Evolutionary conservation across 92 coral and sea anemone species (phyloP).

Genomic region (Umimayanthus kanabou): DNA sequence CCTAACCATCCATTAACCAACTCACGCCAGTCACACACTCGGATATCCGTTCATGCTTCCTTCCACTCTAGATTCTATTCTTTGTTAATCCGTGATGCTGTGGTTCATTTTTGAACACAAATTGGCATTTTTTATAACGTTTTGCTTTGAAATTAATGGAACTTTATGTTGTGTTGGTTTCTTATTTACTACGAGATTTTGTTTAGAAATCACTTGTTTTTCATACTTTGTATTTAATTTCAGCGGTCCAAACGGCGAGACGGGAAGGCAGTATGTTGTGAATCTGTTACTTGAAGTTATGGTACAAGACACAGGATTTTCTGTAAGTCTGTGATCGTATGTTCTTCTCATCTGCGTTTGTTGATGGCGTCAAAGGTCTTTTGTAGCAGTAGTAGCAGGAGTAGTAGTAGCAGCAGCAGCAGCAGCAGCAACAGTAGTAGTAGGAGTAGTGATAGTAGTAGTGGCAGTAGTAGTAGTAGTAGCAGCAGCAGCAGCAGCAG

Average conservation of each 20-base stretch:
- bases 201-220: not conserved
- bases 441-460: too few relatives aligned
- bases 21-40: not conserved
- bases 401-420: not conserved
- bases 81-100: not conserved
- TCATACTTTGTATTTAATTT: not conserved
- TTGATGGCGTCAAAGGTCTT: not conserved
- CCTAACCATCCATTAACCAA: not conserved
- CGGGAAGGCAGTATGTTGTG: constrained; percentile 87
- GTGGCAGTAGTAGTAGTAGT: too few relatives aligned
- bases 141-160: too few relatives aligned
- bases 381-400: too few relatives aligned
- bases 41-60: not conserved
- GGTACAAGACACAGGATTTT: constrained; percentile 95
- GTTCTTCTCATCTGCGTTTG: not conserved
- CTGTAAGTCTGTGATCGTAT: constrained; percentile 58
- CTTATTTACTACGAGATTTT: too few relatives aligned
- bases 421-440: too few relatives aligned
- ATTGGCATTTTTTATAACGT: too few relatives aligned
- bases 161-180: too few relatives aligned
- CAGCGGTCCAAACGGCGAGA: constrained; percentile 68
- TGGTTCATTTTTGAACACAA: too few relatives aligned
- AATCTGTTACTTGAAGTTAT: constrained; percentile 84
- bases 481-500: not conserved
- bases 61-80: not conserved